A percentile compares a stretch with the other conserved stretches of the same genome.
phyloP scores from a whole-genome alignment of 1,140 invertebrate genomes.

The Micrasema longulum region DNA sequence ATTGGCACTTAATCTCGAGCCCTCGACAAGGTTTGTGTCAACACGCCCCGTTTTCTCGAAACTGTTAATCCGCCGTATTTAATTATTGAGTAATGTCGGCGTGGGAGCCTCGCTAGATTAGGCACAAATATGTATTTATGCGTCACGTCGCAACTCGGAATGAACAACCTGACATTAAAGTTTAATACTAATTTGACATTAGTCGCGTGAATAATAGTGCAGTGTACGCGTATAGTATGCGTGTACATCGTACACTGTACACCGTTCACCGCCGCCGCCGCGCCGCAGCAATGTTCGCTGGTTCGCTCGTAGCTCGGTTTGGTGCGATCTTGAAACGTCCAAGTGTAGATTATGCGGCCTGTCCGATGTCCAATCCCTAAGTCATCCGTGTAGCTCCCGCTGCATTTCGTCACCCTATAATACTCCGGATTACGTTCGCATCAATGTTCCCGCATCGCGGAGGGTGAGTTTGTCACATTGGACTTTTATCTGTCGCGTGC shows the following conservation, averaged over 20 bases:
- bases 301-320: no score
- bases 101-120: slow-evolving; percentile 9
- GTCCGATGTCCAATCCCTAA: not conserved
- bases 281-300: no score
- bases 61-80: slow-evolving; percentile 26
- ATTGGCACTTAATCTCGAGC: slow-evolving; percentile 24
- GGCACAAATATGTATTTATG: slow-evolving; percentile 4
- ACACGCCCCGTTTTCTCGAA: slow-evolving; percentile 12
- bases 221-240: no score
- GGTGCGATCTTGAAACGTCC: no score
- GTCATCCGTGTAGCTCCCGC: not conserved
- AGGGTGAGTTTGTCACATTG: slow-evolving; percentile 14
- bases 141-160: not conserved
- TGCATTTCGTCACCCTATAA: slow-evolving; percentile 23
- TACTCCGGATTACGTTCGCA: slow-evolving; percentile 32
- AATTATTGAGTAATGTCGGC: slow-evolving; percentile 16
- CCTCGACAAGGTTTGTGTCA: slow-evolving; percentile 30
- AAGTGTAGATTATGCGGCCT: no score
- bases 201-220: no score
- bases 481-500: slow-evolving; percentile 45
- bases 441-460: slow-evolving; percentile 29
- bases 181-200: no score
- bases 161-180: no score
- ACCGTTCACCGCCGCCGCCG: no score
- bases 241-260: no score